Conservation (phyloP, 1,140 invertebrate species). For the Pinna nobilis region DNA sequence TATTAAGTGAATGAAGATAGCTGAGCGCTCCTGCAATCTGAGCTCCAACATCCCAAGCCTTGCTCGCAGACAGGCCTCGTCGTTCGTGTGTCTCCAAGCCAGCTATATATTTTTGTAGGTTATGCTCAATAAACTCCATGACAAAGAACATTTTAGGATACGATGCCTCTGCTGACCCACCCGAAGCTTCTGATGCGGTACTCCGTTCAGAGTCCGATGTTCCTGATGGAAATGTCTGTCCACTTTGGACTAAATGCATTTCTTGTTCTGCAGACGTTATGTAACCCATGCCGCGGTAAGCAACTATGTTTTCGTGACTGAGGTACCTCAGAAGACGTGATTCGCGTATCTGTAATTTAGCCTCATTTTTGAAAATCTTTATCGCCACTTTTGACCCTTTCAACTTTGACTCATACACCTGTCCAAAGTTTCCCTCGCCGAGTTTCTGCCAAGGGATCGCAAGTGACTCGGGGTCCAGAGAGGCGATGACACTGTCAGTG, state of each 20-base stretch:
- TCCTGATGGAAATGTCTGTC: neutral
- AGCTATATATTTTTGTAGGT: slow-evolving; percentile 34
- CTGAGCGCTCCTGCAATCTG: slow-evolving; percentile 41
- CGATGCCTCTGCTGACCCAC: neutral
- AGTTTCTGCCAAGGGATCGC: slow-evolving; percentile 22
- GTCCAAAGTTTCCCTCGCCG: slow-evolving; percentile 40
- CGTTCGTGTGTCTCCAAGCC: slow-evolving; percentile 25
- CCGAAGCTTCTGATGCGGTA: neutral
- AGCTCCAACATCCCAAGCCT: slow-evolving; percentile 37
- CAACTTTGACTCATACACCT: slow-evolving; percentile 26
- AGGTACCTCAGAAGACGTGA: slow-evolving; percentile 26
- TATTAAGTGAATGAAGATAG: slow-evolving; percentile 81
- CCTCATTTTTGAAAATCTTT: slow-evolving; percentile 39
- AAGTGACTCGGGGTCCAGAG: neutral
- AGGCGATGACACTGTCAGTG: neutral
- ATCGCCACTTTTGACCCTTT: slow-evolving; percentile 38
- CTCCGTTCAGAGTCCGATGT: neutral
- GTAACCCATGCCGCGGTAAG: slow-evolving; percentile 44
- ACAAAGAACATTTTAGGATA: slow-evolving; percentile 39
- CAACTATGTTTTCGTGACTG: slow-evolving; percentile 48
- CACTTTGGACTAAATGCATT: neutral
- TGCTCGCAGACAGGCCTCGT: slow-evolving; percentile 19
- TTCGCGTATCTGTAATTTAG: slow-evolving; percentile 29
- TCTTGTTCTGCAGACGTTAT: slow-evolving; percentile 20
- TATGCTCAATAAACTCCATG: slow-evolving; percentile 46